Evolutionary conservation across 2,113 vertebrate genomes (phyloP), one percentile per base, ranked within the genome.

Genomic region (Montifringilla adamsi): DNA sequence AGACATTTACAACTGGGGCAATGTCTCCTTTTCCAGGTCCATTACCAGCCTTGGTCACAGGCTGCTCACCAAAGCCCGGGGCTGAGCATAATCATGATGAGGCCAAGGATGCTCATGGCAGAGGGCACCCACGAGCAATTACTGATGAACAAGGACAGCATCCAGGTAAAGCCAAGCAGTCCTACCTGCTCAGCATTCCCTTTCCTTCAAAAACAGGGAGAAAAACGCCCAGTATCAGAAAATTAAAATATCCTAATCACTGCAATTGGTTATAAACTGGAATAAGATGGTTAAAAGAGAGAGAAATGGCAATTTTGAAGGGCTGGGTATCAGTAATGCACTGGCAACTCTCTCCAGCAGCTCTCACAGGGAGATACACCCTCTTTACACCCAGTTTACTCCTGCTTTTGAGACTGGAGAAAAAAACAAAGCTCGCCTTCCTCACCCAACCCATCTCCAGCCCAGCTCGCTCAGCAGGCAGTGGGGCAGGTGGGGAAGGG

Each of bases 381-480:
- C 19, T 22, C 43, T 50, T 83, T 76, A 59, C 52, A 88, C 11
- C 10, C n/a, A 69, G 49, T 66, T 64, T 80, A 24, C 12, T 84
- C 41, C 80, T 50, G 17, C 10, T 47, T 31, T 41, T 82, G 46
- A 46, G 43, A 37, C 15, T 22, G 31, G n/a, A 87, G 56, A 4
- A 19, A 47, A 47, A 75, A 81, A 2, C 9, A 86, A 46, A 90
- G 15, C 84, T 91, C 35, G 19, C 4, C 31, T 15, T 74, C 28
- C 78, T 77, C 20, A 1, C 8, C 14, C 6, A 0, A 0, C 0
- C 6, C 2, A 0, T 26, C 56, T 59, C n/a, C 60, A 52, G 11
- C 30, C 31, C 33, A 22, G 41, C 72, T 62, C 5, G 0, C 11
- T 56, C 47, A 30, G 13, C 43, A 63, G 43, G 30, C 33, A 11